Evolutionary conservation across 2,888 invertebrate genomes (phyloP).

Genomic region (Lepidonotus clava): DNA sequence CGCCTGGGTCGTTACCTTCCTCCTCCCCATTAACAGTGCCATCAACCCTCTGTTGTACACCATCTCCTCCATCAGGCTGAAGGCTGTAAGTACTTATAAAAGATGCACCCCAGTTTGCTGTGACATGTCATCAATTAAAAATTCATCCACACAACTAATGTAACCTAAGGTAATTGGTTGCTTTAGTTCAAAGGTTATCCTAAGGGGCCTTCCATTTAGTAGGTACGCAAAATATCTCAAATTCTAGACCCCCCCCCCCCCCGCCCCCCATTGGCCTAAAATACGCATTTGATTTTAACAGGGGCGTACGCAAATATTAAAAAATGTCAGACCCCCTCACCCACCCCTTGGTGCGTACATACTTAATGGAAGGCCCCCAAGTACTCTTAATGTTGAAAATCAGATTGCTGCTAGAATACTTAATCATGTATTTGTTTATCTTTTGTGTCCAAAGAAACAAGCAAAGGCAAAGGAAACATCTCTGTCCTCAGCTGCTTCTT

Average conservation of each 20-base stretch:
- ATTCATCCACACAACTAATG: neutral
- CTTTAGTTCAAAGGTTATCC: neutral
- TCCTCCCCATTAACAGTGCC: conserved; percentile 43
- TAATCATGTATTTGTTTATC: neutral
- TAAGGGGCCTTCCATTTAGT: neutral
- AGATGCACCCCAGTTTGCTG: neutral
- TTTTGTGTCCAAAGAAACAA: neutral
- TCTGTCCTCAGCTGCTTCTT: neutral
- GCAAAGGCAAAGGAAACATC: neutral
- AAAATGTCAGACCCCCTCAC: neutral
- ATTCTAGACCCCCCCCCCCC: too few relatives aligned
- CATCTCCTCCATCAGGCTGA: conserved; percentile 42
- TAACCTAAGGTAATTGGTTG: neutral
- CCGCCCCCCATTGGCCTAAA: too few relatives aligned
- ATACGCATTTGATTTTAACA: too few relatives aligned
- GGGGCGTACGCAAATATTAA: neutral
- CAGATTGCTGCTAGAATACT: neutral
- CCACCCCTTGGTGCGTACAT: neutral
- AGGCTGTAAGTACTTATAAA: conserved; percentile 8
- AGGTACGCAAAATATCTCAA: neutral
- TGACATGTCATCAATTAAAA: neutral
- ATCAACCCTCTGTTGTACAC: conserved; percentile 50
- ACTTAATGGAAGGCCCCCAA: neutral
- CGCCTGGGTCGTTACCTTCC: conserved; percentile 40
- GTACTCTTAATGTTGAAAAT: neutral